phyloP scores from a whole-genome alignment of 2,797 vertebrate species.

The Vipera latastei region DNA sequence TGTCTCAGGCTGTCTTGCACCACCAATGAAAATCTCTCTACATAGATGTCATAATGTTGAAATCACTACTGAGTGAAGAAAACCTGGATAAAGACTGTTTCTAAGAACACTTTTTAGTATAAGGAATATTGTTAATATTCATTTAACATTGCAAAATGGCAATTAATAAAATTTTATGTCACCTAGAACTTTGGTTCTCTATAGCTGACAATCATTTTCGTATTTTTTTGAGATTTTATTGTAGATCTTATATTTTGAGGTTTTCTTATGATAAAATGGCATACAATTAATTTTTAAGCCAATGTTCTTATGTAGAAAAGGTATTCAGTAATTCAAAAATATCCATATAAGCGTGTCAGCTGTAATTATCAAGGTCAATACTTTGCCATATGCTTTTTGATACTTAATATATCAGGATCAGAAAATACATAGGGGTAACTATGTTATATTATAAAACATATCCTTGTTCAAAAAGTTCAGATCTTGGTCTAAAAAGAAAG shows the following conservation, averaged over 20 bases:
- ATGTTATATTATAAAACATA: background rate
- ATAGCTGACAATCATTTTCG: background rate
- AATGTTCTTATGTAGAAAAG: background rate
- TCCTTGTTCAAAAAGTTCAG: background rate
- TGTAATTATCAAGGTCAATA: background rate
- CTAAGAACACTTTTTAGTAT: background rate
- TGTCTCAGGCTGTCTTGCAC: background rate
- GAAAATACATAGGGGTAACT: background rate
- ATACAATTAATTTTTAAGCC: background rate
- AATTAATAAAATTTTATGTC: background rate
- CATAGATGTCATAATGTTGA: background rate
- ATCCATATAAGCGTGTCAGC: background rate
- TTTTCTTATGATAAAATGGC: background rate
- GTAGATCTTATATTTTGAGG: background rate
- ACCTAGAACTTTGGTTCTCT: background rate
- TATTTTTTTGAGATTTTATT: background rate
- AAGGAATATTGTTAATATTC: background rate
- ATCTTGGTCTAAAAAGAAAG: background rate
- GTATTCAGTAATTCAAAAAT: background rate
- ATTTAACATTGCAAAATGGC: background rate
- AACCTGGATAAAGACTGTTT: background rate
- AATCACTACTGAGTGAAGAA: background rate
- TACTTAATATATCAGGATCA: background rate
- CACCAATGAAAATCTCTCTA: background rate
- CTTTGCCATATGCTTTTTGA: background rate